These are phyloP conservation scores for Rhinophrynus dorsalis DNA, from an alignment of 2,797 vertebrate species.

Conservation along the genomic window DNA sequence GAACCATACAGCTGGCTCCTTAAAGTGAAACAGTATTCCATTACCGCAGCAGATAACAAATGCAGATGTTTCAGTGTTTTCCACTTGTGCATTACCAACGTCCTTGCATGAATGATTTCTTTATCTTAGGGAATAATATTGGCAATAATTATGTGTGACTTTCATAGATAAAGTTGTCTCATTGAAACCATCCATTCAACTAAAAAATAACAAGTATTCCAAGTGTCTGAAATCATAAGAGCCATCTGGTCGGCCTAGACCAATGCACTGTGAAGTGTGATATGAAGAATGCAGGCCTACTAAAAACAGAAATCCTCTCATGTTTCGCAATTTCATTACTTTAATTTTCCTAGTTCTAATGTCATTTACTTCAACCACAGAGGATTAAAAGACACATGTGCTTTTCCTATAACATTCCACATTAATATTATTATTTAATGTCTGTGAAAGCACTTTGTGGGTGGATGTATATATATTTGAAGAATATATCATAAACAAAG, in stretches of 20 bases:
- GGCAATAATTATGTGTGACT: slow-evolving; percentile 23
- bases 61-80: slow-evolving; percentile 25
- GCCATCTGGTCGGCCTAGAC: slow-evolving; percentile 46
- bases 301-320: slow-evolving; percentile 1
- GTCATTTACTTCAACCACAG: not conserved
- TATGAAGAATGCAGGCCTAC: slow-evolving; percentile 3
- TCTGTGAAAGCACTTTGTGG: not conserved
- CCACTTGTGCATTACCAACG: not conserved
- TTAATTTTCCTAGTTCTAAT: not conserved
- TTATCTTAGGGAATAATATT: slow-evolving; percentile 17
- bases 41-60: slow-evolving; percentile 25
- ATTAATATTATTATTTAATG: not conserved
- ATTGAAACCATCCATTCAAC: slow-evolving; percentile 28
- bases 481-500: too few relatives aligned
- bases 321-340: slow-evolving; percentile 8
- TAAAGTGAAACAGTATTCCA: slow-evolving; percentile 28
- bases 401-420: not conserved
- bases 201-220: slow-evolving; percentile 42
- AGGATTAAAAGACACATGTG: not conserved
- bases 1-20: slow-evolving; percentile 27
- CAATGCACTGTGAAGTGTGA: not conserved
- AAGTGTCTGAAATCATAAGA: slow-evolving; percentile 52
- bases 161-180: slow-evolving; percentile 40
- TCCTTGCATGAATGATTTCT: slow-evolving; percentile 2
- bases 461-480: not conserved